Base-by-base conservation (phyloP, 2,797 vertebrate genomes). In the Sphaeramia orbicularis region DNA sequence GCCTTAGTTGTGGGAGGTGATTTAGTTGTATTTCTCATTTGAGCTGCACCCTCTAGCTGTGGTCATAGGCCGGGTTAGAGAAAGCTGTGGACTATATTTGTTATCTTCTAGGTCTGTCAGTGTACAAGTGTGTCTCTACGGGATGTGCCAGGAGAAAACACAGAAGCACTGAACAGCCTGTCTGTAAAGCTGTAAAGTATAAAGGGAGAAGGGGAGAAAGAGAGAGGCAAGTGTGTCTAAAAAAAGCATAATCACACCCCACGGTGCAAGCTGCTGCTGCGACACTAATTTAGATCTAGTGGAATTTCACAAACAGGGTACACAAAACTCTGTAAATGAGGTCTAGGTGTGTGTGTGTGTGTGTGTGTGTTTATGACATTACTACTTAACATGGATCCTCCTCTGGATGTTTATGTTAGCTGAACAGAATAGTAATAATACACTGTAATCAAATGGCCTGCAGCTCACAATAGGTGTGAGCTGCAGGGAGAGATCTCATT, bases 221-320 rank as follows among this genome's bases (percentile, higher is more conserved):
- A 53, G 62, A 15, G 43, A 63, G 49, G 56, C 41, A 61, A 51
- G 62, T 42, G 58, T 40, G 47, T 78, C 78, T 83, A 87, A 75
- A 86, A 85, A 90, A 87, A 84, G 78, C 71, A 50, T 60, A 60
- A 76, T 82, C 75, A 70, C 78, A 76, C 76, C 74, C 60, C 77
- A 76, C 70, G 27, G 84, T 78, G 80, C 70, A 67, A 69, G 75
- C 78, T 76, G 74, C 80, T 80, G 72, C 76, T 55, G 66, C 60
- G 11, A 66, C 65, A 48, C 71, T 27, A 55, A 81, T 83, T 71
- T 83, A 80, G 66, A 79, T 72, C 35, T 16, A 51, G 62, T 52
- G 66, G 64, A 83, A 78, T 87, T 78, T 84, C n/a, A 76, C 76
- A 65, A 74, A 78, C 37, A 4, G 57, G 61, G 41, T 58, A 40